Evolutionary conservation across 1,140 invertebrate genomes (phyloP), one percentile per base, ranked within the genome.

Genomic region (Odontomachus brunneus): DNA sequence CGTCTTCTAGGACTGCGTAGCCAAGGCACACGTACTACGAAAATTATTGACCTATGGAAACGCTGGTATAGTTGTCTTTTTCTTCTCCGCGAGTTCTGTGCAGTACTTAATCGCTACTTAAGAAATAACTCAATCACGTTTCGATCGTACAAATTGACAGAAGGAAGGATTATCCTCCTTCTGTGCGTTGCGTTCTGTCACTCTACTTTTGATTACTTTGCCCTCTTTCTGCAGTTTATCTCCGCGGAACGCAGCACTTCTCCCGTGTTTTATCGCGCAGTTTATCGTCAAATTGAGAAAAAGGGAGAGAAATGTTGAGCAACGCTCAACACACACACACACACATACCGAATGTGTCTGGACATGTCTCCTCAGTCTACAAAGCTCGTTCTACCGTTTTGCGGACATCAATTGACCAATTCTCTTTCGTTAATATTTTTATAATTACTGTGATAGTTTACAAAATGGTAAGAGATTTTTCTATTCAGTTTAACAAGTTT

Each of bases 81-180:
- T 57, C 26, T 53, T 22, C 19, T 63, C 48, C n/a, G 49, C 19
- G 15, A 78, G 38, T 51, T 85, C 51, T n/a, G n/a, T n/a, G n/a
- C 9, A 0, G 62, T 59, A 80, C 51, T 85, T 86, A 85, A 85
- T 82, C 84, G 66, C 38, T 48, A 85, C 75, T 86, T 73, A 82
- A 82, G 67, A 72, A 72, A 73, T 83, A 72, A 48, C 49, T 82
- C 55, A 55, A 38, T 49, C 71, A 26, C 57, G 33, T 65, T 65
- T 87, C 63, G 19, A 72, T 75, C 51, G 67, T 57, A 29, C 26
- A 67, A 84, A 38, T 84, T 24, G 29, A 69, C 38, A 19, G 29
- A 48, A n/a, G 7, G 19, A 51, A 59, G 33, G 14, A 24, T 57
- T 74, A 22, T 53, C 12, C 12, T 38, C 65, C 1, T 29, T 59